Evolutionary conservation across 2,888 invertebrate species (phyloP).

Genomic region (Diachrysia chrysitis): DNA sequence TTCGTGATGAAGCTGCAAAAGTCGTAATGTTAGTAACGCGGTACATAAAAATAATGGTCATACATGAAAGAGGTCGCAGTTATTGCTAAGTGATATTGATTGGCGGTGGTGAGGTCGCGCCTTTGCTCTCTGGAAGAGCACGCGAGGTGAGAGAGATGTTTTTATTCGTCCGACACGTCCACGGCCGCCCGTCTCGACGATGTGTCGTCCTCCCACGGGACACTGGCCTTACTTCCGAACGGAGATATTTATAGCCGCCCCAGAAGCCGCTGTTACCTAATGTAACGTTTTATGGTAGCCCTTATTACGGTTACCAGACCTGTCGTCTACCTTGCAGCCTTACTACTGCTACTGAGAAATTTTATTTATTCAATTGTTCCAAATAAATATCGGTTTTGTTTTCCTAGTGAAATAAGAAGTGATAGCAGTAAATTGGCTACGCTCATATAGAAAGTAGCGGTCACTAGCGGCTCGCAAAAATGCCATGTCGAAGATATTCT

Average conservation of each 20-base stretch:
- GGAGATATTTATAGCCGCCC: conserved; percentile 89
- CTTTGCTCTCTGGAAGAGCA: conserved; percentile 64
- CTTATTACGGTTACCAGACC: conserved; percentile 86
- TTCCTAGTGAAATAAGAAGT: conserved; percentile 60
- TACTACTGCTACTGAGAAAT: conserved; percentile 66
- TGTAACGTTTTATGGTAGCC: conserved; percentile 88
- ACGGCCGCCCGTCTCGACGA: conserved; percentile 78
- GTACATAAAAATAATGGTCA: conserved; percentile 76
- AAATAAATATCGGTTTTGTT: conserved; percentile 66
- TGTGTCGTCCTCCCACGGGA: conserved; percentile 87
- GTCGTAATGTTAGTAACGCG: conserved; percentile 68
- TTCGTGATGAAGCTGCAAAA: conserved; percentile 59
- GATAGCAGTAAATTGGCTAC: conserved; percentile 48
- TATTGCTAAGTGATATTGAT: conserved; percentile 86
- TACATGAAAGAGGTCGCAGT: conserved; percentile 74
- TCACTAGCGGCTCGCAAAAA: conserved; percentile 81
- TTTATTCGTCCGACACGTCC: conserved; percentile 88
- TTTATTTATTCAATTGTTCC: conserved; percentile 77
- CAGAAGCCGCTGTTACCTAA: conserved; percentile 89
- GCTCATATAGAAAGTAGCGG: conserved; percentile 62
- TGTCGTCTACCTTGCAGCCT: conserved; percentile 71
- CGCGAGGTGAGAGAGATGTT: conserved; percentile 82
- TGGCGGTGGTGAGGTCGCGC: conserved; percentile 72
- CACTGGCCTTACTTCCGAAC: conserved; percentile 87
- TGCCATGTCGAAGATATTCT: conserved; percentile 83